Base-by-base conservation (phyloP, 2,888 invertebrate genomes). In the Phortica okadai region DNA sequence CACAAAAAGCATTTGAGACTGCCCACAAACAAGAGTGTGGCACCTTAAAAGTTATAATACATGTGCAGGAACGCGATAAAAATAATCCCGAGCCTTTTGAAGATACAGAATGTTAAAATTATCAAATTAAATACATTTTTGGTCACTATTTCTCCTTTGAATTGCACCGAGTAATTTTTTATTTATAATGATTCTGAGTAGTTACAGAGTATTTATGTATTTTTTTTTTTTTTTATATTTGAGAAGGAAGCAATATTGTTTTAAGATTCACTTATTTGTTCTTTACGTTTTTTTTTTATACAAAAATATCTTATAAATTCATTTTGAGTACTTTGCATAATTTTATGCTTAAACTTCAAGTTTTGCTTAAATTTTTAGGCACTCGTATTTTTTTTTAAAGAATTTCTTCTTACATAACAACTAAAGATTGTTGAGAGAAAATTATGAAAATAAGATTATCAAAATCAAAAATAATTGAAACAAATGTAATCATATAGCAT, bases 361-460 rank as follows among this genome's bases (percentile, higher is more conserved):
- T 70, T 70, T 62, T 45, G 44, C 58, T 14, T 70, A 10, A 74
- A 72, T 16, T 58, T 76, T 75, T 76, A 59, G 70, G 70, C 70
- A 72, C 70, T 59, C 74, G 76, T 72, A 21, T 45, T 33, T 72
- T 72, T 72, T 70, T 76, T 75, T 59, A 59, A 74, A 66, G 21
- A 74, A 72, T 58, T 74, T 59, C 25, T 58, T 73, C 67, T 56
- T 74, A 16, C 69, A 44, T 73, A 66, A 54, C 42, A 25, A 25
- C 62, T 62, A 25, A 16, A 25, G 62, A 16, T 62, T 62, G 62
- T 56, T 56, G 56, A n/a, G 16, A 56, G 3, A 56, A 56, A 56
- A 56, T 56, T 16, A 56, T 56, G 16, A 56, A 16, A 2, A 11
- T 56, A 16, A n/a, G 56, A 56, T 33, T 33, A 33, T 56, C n/a